A percentile compares a stretch with the other conserved stretches of the same genome.
Evolutionary conservation across 2,113 vertebrate genomes (phyloP).

Genomic region (Ginglymostoma cirratum): DNA sequence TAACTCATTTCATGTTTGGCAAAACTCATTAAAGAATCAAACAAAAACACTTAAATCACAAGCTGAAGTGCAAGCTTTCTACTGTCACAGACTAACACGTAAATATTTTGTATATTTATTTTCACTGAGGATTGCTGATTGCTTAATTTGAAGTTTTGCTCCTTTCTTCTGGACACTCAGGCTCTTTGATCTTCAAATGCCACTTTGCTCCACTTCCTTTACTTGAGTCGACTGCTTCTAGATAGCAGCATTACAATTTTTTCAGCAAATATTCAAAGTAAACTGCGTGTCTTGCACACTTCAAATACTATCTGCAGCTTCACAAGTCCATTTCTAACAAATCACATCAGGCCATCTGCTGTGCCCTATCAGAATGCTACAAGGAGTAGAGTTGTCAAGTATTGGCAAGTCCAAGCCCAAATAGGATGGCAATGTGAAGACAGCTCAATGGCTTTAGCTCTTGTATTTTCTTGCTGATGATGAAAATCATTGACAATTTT

Average conservation of each 20-base stretch:
- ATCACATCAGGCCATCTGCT: neutral
- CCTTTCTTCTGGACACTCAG: neutral
- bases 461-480: neutral
- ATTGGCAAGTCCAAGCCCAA: neutral
- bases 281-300: neutral
- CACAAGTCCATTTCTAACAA: neutral
- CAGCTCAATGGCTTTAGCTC: neutral
- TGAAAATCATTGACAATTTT: neutral
- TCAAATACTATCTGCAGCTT: neutral
- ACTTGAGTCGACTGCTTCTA: neutral
- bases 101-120: neutral
- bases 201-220: neutral
- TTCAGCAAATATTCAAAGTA: neutral
- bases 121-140: neutral
- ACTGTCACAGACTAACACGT: neutral
- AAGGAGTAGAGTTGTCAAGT: neutral
- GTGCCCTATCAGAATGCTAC: neutral
- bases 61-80: constrained; percentile 32
- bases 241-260: neutral
- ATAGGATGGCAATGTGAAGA: neutral
- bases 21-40: constrained; percentile 6
- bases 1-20: constrained; percentile 18
- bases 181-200: neutral
- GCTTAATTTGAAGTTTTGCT: neutral
- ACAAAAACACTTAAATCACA: constrained; percentile 23